phyloP scores from a whole-genome alignment of 2,888 invertebrate species.

The Aquatica leii region DNA sequence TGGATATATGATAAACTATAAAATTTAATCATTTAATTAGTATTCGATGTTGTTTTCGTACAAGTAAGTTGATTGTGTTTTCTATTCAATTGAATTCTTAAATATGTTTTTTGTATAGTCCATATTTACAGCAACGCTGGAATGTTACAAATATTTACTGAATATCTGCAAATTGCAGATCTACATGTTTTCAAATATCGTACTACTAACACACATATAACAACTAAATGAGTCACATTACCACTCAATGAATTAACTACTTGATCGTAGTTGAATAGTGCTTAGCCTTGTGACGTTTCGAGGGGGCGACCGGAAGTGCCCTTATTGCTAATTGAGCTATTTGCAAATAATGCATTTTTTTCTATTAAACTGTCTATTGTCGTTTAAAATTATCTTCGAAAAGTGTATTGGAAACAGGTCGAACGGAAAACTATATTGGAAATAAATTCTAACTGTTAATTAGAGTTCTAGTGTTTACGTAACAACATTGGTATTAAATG shows the following conservation, averaged over 20 bases:
- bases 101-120: too few relatives aligned
- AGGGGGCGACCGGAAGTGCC: constrained; percentile 55
- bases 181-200: constrained; percentile 22
- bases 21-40: too few relatives aligned
- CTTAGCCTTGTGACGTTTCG: constrained; percentile 57
- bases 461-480: not conserved
- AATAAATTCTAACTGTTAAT: not conserved
- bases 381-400: not conserved
- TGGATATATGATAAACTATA: too few relatives aligned
- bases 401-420: constrained; percentile 20
- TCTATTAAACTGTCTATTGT: constrained; percentile 21
- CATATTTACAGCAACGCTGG: too few relatives aligned
- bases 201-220: constrained; percentile 43
- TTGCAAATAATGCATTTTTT: constrained; percentile 38
- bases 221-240: constrained; percentile 49
- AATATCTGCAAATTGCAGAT: not conserved
- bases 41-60: too few relatives aligned
- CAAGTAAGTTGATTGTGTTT: too few relatives aligned
- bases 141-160: too few relatives aligned
- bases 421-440: constrained; percentile 17
- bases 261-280: constrained; percentile 56
- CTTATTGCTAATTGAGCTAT: constrained; percentile 43
- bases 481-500: too few relatives aligned
- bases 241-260: constrained; percentile 58
- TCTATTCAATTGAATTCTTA: too few relatives aligned